Evolutionary conservation across 1,140 invertebrate genomes (phyloP).

Genomic region (Brachionus manjavacas): DNA sequence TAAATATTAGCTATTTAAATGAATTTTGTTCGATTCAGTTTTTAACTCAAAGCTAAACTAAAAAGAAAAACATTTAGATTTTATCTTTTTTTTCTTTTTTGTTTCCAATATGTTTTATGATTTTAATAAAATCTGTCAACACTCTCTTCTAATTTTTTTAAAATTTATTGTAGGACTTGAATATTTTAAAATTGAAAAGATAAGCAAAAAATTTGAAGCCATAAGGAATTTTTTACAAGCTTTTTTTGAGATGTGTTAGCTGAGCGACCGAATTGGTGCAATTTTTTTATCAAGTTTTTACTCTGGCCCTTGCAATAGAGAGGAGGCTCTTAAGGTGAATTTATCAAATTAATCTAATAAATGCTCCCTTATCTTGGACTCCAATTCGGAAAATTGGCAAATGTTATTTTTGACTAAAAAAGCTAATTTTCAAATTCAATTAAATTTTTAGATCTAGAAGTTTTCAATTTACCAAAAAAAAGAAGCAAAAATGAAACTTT

Average conservation of each 20-base stretch:
- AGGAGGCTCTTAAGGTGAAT: not conserved
- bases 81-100: conserved; percentile 21
- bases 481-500: not conserved
- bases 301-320: not conserved
- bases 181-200: not conserved
- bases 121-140: conserved; percentile 40
- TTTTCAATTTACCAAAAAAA: not conserved
- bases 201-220: conserved; percentile 39
- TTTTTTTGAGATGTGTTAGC: not conserved
- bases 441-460: not conserved
- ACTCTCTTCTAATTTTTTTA: not conserved
- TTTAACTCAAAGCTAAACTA: not conserved
- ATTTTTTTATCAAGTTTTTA: not conserved
- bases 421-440: not conserved
- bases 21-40: not conserved
- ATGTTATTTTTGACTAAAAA: not conserved
- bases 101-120: conserved; percentile 32
- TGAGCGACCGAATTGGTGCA: not conserved
- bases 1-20: conserved; percentile 21
- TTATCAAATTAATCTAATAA: not conserved
- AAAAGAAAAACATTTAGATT: not conserved
- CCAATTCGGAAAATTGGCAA: not conserved
- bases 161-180: conserved; percentile 14
- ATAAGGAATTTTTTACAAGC: conserved; percentile 29
- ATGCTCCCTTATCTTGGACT: not conserved